These are phyloP conservation scores for Sesia apiformis DNA, from an alignment of 2,888 invertebrate genomes.

Conservation along the genomic window DNA sequence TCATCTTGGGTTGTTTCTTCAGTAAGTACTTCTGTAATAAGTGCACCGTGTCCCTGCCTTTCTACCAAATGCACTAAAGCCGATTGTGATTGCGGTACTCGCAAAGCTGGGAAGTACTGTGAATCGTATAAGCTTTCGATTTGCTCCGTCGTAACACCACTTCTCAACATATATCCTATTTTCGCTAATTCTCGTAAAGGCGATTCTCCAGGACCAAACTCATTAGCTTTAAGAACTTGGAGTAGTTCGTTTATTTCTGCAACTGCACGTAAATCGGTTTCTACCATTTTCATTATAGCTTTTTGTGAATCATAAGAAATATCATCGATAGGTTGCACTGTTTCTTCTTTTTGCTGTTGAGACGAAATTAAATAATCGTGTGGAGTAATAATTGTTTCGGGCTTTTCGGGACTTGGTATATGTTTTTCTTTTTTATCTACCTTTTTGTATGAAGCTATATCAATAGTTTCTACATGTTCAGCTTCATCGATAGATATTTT, in stretches of 20 bases:
- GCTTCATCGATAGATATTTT: conserved; percentile 71
- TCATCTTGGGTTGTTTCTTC: conserved; percentile 88
- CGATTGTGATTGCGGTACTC: conserved; percentile 87
- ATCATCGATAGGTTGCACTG: conserved; percentile 66
- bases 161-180: conserved; percentile 84
- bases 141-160: conserved; percentile 83
- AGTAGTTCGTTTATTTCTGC: conserved; percentile 85
- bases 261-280: conserved; percentile 74
- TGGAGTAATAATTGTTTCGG: conserved; percentile 66
- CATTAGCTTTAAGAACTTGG: conserved; percentile 82
- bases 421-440: conserved; percentile 69
- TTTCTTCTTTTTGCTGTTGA: conserved; percentile 73
- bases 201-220: conserved; percentile 86
- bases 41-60: conserved; percentile 85
- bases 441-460: conserved; percentile 77
- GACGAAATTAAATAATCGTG: conserved; percentile 75
- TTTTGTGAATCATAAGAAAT: conserved; percentile 71
- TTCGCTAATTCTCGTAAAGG: conserved; percentile 87
- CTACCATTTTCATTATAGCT: conserved; percentile 68
- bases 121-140: conserved; percentile 86
- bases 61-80: conserved; percentile 90
- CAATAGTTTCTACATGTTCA: conserved; percentile 75
- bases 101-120: conserved; percentile 84
- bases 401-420: conserved; percentile 51
- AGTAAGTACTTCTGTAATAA: conserved; percentile 87